Evolutionary conservation across 2,888 invertebrate species (phyloP).

Genomic region (Trichopoda pennipes): DNA sequence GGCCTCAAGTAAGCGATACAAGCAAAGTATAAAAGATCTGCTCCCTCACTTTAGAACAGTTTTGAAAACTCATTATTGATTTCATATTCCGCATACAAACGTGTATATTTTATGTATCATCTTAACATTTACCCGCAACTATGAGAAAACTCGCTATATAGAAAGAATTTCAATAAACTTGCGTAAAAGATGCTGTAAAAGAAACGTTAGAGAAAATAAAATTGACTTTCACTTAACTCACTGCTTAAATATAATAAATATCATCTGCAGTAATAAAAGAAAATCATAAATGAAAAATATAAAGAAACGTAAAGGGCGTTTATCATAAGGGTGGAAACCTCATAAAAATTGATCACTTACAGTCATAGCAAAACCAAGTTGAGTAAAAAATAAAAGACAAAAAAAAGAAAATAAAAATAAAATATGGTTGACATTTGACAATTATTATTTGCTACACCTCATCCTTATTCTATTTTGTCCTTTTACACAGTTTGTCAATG

Average conservation of each 20-base stretch:
- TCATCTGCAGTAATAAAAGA: constrained; percentile 1
- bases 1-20: too few relatives aligned
- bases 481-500: neutral
- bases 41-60: too few relatives aligned
- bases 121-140: too few relatives aligned
- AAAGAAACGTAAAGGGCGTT: neutral
- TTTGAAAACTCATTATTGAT: too few relatives aligned
- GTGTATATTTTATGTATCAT: too few relatives aligned
- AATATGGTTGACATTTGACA: constrained; percentile 61
- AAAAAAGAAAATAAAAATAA: constrained; percentile 39
- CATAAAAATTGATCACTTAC: constrained; percentile 48
- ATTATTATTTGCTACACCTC: constrained; percentile 53
- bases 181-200: neutral
- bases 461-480: constrained; percentile 1
- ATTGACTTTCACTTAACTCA: constrained; percentile 51
- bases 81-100: too few relatives aligned
- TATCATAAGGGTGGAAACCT: constrained; percentile 36
- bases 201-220: constrained; percentile 4
- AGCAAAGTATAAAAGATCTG: too few relatives aligned
- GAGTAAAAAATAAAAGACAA: constrained; percentile 7
- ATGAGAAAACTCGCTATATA: too few relatives aligned
- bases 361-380: constrained; percentile 10
- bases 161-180: too few relatives aligned
- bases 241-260: constrained; percentile 3
- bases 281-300: constrained; percentile 2